A percentile compares a stretch with the other conserved stretches of the same genome.
phyloP scores from a whole-genome alignment of 23 tunicate species.

The Clavelina lepadiformis region DNA sequence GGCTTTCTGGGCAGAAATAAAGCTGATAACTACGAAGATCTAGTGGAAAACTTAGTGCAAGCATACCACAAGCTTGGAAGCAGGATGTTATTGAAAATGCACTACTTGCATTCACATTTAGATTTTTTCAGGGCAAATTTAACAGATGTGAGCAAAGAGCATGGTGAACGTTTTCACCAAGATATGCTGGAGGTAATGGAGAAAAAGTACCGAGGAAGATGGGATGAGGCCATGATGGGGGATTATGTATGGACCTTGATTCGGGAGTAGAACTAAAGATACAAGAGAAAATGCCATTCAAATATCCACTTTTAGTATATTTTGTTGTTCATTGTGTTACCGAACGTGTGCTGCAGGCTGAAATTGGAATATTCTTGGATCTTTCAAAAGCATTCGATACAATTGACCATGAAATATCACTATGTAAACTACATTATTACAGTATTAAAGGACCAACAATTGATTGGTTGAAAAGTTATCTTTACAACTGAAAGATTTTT shows the following conservation, averaged over 20 bases:
- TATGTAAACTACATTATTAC: too few species aligned
- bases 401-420: too few species aligned
- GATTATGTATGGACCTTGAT: constrained; percentile 23
- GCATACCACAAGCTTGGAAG: constrained; percentile 22
- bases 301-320: constrained; percentile 11
- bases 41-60: constrained; percentile 16
- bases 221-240: constrained; percentile 15
- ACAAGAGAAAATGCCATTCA: constrained; percentile 6
- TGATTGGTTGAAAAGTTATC: too few species aligned
- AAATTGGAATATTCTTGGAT: too few species aligned
- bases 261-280: constrained; percentile 2
- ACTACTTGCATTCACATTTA: too few species aligned
- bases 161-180: constrained; percentile 30
- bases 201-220: constrained; percentile 14
- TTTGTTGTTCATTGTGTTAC: too few species aligned
- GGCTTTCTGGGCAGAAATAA: constrained; percentile 19
- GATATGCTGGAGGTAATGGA: constrained; percentile 21
- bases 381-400: too few species aligned
- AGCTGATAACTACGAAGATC: constrained; percentile 8
- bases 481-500: too few species aligned
- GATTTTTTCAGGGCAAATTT: constrained; percentile 7
- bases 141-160: constrained; percentile 12
- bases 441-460: too few species aligned
- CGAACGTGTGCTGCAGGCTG: too few species aligned
- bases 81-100: constrained; percentile 23